A percentile compares a stretch with the other conserved stretches of the same genome.
Evolutionary conservation across 2,113 vertebrate species (phyloP).

Genomic region (Pavo muticus): DNA sequence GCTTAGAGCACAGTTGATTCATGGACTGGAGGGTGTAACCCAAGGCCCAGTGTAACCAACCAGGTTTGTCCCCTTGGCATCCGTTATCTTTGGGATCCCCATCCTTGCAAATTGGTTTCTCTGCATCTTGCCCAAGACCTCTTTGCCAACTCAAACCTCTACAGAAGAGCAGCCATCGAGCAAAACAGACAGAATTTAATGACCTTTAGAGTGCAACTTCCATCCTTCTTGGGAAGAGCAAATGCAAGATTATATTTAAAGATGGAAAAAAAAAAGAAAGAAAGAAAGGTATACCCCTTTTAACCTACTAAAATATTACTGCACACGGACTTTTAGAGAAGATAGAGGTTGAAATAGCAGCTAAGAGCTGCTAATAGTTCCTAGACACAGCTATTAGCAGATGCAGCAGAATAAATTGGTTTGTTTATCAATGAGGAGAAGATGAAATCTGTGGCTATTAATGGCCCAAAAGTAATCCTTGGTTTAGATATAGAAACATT

Average conservation of each 20-base stretch:
- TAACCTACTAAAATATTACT: constrained; percentile 22
- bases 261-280: constrained; percentile 32
- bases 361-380: constrained; percentile 58
- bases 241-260: constrained; percentile 30
- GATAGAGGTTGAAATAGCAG: constrained; percentile 53
- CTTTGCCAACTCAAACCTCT: neutral
- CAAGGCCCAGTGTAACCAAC: neutral
- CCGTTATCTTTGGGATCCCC: neutral
- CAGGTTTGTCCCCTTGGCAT: neutral
- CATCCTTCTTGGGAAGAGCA: neutral
- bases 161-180: neutral
- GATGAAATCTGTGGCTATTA: constrained; percentile 63
- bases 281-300: neutral
- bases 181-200: neutral
- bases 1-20: neutral
- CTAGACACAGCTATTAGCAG: constrained; percentile 62
- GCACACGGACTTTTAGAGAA: constrained; percentile 17
- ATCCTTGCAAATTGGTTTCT: neutral
- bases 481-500: constrained; percentile 47
- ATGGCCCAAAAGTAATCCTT: constrained; percentile 58
- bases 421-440: constrained; percentile 63
- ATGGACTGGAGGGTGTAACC: neutral
- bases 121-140: neutral
- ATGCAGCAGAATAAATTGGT: constrained; percentile 45
- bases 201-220: neutral